A percentile compares a stretch with the other conserved stretches of the same genome.
Conservation (phyloP, 2,113 vertebrate genomes). For the Cochlearius cochlearius region DNA sequence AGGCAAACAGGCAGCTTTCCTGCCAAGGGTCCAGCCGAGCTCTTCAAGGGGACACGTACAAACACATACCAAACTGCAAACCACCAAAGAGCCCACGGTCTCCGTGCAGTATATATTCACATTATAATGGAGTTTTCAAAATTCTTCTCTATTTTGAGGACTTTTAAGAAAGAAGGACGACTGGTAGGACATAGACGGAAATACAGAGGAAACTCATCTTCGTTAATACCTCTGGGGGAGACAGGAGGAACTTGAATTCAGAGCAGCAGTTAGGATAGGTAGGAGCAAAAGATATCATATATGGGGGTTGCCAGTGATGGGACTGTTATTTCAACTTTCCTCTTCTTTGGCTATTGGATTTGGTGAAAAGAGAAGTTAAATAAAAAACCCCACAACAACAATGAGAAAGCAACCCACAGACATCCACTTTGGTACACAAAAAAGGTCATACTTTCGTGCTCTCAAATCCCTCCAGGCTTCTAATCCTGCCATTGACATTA, state of each 20-base stretch:
- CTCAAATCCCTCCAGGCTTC: neutral
- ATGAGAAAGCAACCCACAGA: neutral
- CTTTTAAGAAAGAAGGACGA: neutral
- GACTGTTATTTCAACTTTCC: neutral
- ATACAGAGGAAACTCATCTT: rapidly evolving
- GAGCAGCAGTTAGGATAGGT: neutral
- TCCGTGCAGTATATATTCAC: neutral
- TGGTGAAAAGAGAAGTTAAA: neutral
- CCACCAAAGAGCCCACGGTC: rapidly evolving
- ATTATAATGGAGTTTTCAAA: neutral
- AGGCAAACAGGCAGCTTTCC: neutral
- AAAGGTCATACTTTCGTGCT: neutral
- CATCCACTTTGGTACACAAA: neutral
- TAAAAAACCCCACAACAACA: neutral
- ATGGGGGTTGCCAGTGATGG: neutral
- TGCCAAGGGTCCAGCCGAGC: neutral
- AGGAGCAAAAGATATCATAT: neutral
- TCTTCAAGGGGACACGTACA: rapidly evolving
- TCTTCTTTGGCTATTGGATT: neutral
- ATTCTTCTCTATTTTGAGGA: neutral
- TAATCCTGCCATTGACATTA: neutral
- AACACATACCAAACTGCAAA: neutral
- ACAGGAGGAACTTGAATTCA: neutral
- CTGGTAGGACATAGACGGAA: neutral
- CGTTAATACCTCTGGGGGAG: neutral